A percentile compares a stretch with the other conserved stretches of the same genome.
phyloP scores from a whole-genome alignment of 2,888 invertebrate genomes.

The Monoplex corrugatus region DNA sequence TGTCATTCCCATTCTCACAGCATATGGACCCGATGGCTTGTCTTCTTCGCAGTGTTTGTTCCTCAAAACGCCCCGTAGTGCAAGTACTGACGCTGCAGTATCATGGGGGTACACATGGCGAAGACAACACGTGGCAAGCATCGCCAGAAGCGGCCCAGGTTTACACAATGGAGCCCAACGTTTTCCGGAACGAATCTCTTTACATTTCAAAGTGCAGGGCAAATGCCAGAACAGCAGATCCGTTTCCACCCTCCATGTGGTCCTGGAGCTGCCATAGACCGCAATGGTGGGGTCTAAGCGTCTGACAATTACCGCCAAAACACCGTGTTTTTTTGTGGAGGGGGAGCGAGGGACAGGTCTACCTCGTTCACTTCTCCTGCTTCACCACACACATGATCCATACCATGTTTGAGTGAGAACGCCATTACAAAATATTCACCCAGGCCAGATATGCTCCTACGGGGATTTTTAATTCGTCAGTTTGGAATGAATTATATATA shows the following conservation, averaged over 20 bases:
- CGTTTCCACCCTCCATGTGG: conserved; percentile 26
- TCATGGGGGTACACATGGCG: not conserved
- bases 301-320: conserved; percentile 25
- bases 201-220: conserved; percentile 47
- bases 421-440: too few relatives aligned
- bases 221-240: conserved; percentile 41
- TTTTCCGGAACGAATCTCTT: conserved; percentile 44
- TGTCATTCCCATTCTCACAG: not conserved
- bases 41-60: too few relatives aligned
- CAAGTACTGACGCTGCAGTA: too few relatives aligned
- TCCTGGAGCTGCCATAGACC: conserved; percentile 32
- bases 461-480: too few relatives aligned
- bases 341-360: too few relatives aligned
- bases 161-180: conserved; percentile 5
- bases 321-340: conserved; percentile 44
- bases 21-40: too few relatives aligned
- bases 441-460: too few relatives aligned
- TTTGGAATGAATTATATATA: too few relatives aligned
- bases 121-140: conserved; percentile 17
- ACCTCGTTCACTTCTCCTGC: too few relatives aligned
- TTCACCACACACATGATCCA: too few relatives aligned
- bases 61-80: too few relatives aligned
- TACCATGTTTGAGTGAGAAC: too few relatives aligned
- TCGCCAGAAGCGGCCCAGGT: not conserved
- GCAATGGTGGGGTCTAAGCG: not conserved